Conservation (phyloP, 2,797 vertebrate genomes). For the Catharus ustulatus region DNA sequence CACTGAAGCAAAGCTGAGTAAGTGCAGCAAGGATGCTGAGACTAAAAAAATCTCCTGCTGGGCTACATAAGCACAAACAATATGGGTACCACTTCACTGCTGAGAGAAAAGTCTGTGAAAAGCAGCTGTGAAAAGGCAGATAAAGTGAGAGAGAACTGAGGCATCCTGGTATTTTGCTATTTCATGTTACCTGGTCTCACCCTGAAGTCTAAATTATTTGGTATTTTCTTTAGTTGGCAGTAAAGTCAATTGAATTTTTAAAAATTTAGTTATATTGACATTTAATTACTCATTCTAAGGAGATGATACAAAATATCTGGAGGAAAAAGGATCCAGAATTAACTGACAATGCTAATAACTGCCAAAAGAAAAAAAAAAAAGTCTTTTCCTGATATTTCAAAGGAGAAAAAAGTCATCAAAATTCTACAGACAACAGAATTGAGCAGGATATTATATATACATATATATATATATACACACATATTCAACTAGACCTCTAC, state of each 20-base stretch:
- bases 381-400: background rate
- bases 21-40: background rate
- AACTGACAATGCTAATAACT: background rate
- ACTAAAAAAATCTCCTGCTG: background rate
- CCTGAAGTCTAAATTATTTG: background rate
- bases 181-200: background rate
- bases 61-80: background rate
- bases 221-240: background rate
- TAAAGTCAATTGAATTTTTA: background rate
- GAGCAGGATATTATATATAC: background rate
- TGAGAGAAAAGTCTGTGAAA: background rate
- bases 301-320: background rate
- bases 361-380: background rate
- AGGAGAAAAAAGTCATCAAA: background rate
- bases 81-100: background rate
- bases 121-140: background rate
- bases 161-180: background rate
- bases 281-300: slow-evolving; percentile 45
- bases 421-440: background rate
- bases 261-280: slow-evolving; percentile 12
- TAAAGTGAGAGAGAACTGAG: background rate
- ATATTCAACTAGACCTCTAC: background rate
- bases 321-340: background rate
- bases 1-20: background rate
- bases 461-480: background rate